Percentiles rank a stretch among this genome's conserved stretches.
phyloP scores from a whole-genome alignment of 2,797 vertebrate species.

The Rhynchotus rufescens region DNA sequence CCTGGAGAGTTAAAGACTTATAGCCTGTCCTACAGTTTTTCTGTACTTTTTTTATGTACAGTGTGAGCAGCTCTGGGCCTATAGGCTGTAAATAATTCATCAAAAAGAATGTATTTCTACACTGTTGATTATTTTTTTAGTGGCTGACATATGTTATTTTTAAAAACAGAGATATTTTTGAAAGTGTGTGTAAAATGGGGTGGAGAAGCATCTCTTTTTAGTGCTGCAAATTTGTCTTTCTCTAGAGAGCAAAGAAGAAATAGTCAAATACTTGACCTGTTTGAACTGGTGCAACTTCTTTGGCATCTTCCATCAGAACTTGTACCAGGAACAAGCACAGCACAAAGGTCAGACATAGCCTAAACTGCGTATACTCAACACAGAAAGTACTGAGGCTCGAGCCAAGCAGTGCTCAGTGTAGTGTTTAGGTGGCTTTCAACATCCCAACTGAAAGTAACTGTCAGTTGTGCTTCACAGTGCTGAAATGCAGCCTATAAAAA shows the following conservation, averaged over 20 bases:
- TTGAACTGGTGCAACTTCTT: not conserved
- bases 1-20: not conserved
- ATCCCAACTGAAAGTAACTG: not conserved
- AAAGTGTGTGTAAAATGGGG: not conserved
- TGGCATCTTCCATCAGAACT: not conserved
- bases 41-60: not conserved
- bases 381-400: not conserved
- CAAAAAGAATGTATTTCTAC: not conserved
- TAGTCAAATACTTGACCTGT: not conserved
- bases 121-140: not conserved
- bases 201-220: not conserved
- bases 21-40: not conserved
- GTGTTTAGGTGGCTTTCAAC: not conserved
- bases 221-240: not conserved
- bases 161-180: not conserved
- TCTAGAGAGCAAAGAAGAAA: not conserved
- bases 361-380: not conserved
- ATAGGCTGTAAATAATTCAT: not conserved
- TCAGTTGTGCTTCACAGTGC: accelerated
- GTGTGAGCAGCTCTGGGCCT: not conserved
- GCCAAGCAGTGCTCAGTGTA: not conserved
- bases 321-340: not conserved
- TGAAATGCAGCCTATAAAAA: not conserved
- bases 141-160: not conserved
- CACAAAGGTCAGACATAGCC: not conserved